A percentile compares a stretch with the other conserved stretches of the same genome.
phyloP scores from a whole-genome alignment of 1,140 invertebrate genomes.

The roundworm (Caenorhabditis elegans) region DNA sequence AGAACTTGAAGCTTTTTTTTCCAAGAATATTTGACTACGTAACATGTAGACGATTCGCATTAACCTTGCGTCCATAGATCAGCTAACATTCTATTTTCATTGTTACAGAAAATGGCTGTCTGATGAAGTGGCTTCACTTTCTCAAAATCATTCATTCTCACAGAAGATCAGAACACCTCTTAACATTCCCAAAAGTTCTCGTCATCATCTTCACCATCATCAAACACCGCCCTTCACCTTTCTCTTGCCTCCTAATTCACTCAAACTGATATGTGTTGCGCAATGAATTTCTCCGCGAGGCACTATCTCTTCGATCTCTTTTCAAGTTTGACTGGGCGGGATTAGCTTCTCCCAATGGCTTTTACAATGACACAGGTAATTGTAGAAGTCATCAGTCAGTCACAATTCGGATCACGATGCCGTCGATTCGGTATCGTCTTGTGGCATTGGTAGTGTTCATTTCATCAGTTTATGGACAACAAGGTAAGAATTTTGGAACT shows the following conservation, averaged over 20 bases:
- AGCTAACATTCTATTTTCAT: background rate
- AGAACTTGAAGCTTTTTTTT: no score
- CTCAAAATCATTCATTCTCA: no score
- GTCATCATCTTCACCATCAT: background rate
- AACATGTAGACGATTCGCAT: no score
- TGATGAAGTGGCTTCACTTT: background rate
- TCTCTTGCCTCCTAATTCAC: no score
- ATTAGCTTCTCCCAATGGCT: background rate
- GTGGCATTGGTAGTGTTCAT: background rate
- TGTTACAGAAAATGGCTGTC: no score
- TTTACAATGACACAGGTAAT: background rate
- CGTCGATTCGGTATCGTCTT: background rate
- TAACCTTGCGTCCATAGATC: background rate
- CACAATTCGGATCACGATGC: slow-evolving; percentile 8
- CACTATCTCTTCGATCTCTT: slow-evolving; percentile 20
- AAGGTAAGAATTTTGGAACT: background rate
- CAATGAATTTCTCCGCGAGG: background rate
- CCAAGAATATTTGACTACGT: no score
- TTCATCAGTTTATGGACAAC: background rate
- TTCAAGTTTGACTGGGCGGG: slow-evolving; percentile 10
- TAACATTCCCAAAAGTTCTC: background rate
- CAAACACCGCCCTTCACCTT: background rate
- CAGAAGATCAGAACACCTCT: no score
- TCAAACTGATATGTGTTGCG: background rate
- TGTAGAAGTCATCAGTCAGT: background rate